A percentile compares a stretch with the other conserved stretches of the same genome.
Evolutionary conservation across 64 coral and sea anemone species (phyloP).

Genomic region (Actinia equina): DNA sequence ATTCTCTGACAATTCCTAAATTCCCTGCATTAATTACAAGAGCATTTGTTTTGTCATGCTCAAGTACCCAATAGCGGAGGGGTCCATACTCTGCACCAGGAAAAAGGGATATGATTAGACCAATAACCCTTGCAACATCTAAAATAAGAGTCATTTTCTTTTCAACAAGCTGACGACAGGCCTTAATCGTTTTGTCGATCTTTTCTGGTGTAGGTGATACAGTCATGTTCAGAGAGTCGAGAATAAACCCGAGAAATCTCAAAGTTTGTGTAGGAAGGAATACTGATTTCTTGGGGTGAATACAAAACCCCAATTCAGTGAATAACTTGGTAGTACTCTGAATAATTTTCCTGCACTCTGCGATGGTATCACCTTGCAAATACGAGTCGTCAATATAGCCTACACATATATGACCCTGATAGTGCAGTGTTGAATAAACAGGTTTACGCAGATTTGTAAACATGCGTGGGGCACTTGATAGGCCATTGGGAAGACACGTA

Average conservation of each 20-base stretch:
- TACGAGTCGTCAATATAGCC: slow-evolving; percentile 60
- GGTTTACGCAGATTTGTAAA: slow-evolving; percentile 45
- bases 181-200: slow-evolving; percentile 25
- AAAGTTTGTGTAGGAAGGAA: slow-evolving; percentile 43
- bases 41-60: slow-evolving; percentile 36
- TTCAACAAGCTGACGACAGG: not conserved
- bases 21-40: slow-evolving; percentile 24
- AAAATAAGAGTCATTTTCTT: slow-evolving; percentile 15
- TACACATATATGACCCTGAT: slow-evolving; percentile 33
- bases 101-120: slow-evolving; percentile 43
- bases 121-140: slow-evolving; percentile 44
- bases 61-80: slow-evolving; percentile 29
- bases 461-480: too few species aligned
- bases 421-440: slow-evolving; percentile 54
- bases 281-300: slow-evolving; percentile 42
- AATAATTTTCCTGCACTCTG: slow-evolving; percentile 51
- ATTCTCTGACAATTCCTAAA: slow-evolving; percentile 9
- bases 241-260: slow-evolving; percentile 60
- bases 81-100: slow-evolving; percentile 28
- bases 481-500: too few species aligned
- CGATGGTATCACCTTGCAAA: slow-evolving; percentile 46
- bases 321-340: slow-evolving; percentile 19
- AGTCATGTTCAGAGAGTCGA: slow-evolving; percentile 59
- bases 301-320: slow-evolving; percentile 12
- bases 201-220: slow-evolving; percentile 31